These are phyloP conservation scores for Ictalurus furcatus DNA, from an alignment of 2,113 vertebrate genomes.

Conservation along the genomic window DNA sequence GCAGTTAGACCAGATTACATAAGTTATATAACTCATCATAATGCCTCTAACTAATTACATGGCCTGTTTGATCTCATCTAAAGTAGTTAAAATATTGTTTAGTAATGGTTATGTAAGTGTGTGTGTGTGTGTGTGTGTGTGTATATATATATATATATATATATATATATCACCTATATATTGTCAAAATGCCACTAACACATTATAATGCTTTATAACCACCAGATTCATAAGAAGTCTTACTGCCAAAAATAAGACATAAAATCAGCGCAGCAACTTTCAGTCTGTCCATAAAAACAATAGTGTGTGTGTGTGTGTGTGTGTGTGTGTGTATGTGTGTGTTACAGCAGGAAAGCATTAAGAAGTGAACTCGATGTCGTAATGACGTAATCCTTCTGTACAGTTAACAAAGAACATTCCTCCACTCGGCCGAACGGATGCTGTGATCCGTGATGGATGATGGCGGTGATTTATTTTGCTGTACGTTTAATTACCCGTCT, in stretches of 20 bases:
- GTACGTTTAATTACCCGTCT: neutral
- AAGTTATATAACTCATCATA: too few relatives aligned
- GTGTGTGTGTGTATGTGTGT: neutral
- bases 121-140: too few relatives aligned
- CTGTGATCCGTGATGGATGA: neutral
- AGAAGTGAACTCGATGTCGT: neutral
- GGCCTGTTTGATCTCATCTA: too few relatives aligned
- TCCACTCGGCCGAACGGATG: neutral
- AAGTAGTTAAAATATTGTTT: too few relatives aligned
- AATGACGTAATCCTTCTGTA: neutral
- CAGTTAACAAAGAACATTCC: slow-evolving; percentile 18
- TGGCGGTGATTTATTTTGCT: neutral
- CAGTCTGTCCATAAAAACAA: neutral
- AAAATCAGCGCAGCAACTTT: neutral
- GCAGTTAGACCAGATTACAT: too few relatives aligned
- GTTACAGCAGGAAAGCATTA: slow-evolving; percentile 13
- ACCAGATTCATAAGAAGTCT: neutral
- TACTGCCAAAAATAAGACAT: neutral
- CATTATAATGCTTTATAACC: neutral
- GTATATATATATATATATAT: too few relatives aligned
- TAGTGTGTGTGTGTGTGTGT: neutral
- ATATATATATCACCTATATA: too few relatives aligned
- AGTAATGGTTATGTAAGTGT: too few relatives aligned
- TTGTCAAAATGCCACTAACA: too few relatives aligned
- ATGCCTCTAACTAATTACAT: too few relatives aligned